Evolutionary conservation across 1,140 invertebrate species (phyloP).

Genomic region (Dreissena rostriformis): DNA sequence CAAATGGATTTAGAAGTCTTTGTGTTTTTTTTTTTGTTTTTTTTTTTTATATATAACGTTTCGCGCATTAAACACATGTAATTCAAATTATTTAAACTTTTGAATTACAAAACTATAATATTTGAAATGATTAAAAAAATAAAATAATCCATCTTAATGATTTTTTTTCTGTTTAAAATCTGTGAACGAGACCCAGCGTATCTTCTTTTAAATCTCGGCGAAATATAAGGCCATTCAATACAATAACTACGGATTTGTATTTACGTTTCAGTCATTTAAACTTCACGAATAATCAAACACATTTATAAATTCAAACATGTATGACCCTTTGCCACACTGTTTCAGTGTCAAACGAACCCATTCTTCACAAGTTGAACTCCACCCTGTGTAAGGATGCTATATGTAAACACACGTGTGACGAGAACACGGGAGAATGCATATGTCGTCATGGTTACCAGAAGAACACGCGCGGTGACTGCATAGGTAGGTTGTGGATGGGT

Average conservation of each 20-base stretch:
- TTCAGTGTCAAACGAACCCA: constrained; percentile 54
- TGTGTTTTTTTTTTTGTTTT: not conserved
- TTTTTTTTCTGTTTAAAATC: too few relatives aligned
- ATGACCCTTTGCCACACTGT: not conserved
- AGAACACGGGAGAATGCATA: constrained; percentile 60
- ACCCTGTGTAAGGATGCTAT: constrained; percentile 23
- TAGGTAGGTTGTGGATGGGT: constrained; percentile 39
- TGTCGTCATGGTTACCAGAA: constrained; percentile 62
- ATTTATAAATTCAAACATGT: too few relatives aligned
- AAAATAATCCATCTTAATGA: too few relatives aligned
- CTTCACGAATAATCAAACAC: too few relatives aligned
- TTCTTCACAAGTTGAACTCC: constrained; percentile 36
- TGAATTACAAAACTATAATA: too few relatives aligned
- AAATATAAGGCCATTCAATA: not conserved
- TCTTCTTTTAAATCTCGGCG: not conserved
- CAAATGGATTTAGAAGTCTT: not conserved
- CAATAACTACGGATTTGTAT: not conserved
- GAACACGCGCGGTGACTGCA: constrained; percentile 55
- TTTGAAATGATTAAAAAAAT: not conserved
- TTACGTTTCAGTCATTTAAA: too few relatives aligned
- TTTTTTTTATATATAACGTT: not conserved
- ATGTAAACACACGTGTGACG: constrained; percentile 61
- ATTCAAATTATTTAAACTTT: not conserved
- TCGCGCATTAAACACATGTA: not conserved
- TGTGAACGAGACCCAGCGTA: too few relatives aligned